These are phyloP conservation scores for Pseudorasbora parva DNA, from an alignment of 2,113 vertebrate species.

Conservation along the genomic window DNA sequence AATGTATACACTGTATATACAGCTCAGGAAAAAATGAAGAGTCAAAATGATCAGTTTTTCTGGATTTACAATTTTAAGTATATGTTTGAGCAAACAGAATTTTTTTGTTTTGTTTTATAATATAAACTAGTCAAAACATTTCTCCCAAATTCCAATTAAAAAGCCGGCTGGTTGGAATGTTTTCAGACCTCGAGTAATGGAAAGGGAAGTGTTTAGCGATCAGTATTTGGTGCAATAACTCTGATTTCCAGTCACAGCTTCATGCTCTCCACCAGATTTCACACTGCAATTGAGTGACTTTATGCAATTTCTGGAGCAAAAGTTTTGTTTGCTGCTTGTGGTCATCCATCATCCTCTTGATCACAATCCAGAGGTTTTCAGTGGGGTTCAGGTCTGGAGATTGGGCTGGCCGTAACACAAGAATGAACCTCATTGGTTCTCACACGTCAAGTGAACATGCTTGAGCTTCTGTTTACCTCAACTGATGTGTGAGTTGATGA, in stretches of 20 bases:
- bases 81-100: not conserved
- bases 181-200: no score
- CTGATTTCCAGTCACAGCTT: not conserved
- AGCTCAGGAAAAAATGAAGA: not conserved
- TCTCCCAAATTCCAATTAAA: no score
- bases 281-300: not conserved
- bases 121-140: no score
- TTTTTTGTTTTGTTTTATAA: not conserved
- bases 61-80: not conserved
- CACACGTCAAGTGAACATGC: no score
- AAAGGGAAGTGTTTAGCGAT: no score
- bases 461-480: no score
- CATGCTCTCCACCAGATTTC: not conserved
- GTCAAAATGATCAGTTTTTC: not conserved
- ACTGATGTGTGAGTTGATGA: no score
- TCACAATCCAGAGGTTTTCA: not conserved
- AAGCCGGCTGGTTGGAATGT: no score
- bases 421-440: no score
- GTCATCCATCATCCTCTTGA: not conserved
- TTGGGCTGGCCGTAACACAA: not conserved
- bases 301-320: not conserved
- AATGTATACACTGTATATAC: not conserved
- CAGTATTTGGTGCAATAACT: not conserved
- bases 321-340: not conserved
- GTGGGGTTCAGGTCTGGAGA: not conserved